These are phyloP conservation scores for Aurelia sp. DNA, from an alignment of 30 jellyfish, hydroid and myxozoan genomes.

Conservation along the genomic window DNA sequence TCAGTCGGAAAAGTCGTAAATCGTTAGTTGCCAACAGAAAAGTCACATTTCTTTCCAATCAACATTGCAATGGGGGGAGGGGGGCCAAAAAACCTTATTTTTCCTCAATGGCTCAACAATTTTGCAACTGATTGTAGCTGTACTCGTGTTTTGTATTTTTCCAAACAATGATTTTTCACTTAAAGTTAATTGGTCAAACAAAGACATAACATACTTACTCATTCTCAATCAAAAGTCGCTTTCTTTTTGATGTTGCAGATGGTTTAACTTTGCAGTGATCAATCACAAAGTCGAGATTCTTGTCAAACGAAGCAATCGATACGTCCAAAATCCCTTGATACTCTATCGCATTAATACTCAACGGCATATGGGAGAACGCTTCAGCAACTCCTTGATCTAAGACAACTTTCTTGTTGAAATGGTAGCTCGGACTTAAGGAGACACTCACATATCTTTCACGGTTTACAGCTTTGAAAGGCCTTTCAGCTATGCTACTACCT, in stretches of 20 bases:
- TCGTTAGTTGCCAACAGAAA: too few species aligned
- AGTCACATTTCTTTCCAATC: too few species aligned
- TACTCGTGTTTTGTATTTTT: too few species aligned
- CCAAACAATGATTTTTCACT: too few species aligned
- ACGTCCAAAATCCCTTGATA: constrained; percentile 23
- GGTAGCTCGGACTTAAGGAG: constrained; percentile 31
- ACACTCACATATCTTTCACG: constrained; percentile 47
- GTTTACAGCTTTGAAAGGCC: constrained; percentile 9
- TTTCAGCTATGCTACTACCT: constrained; percentile 17
- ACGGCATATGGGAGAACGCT: constrained; percentile 3
- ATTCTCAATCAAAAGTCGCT: constrained; percentile 29
- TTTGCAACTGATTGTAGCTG: too few species aligned
- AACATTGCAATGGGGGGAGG: too few species aligned
- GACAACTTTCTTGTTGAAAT: constrained; percentile 28
- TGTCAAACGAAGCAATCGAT: not conserved
- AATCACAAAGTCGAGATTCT: constrained; percentile 21
- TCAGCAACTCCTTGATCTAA: constrained; percentile 29
- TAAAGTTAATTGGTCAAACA: not conserved
- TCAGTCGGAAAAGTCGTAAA: too few species aligned
- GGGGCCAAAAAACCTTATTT: too few species aligned
- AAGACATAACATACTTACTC: constrained; percentile 12
- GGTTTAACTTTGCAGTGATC: constrained; percentile 70
- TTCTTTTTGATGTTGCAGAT: constrained; percentile 39
- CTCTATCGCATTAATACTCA: constrained; percentile 24
- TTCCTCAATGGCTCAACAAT: too few species aligned